Evolutionary conservation across 1,140 invertebrate genomes (phyloP), one percentile per base, ranked within the genome.

Genomic region (Triops longicaudatus): DNA sequence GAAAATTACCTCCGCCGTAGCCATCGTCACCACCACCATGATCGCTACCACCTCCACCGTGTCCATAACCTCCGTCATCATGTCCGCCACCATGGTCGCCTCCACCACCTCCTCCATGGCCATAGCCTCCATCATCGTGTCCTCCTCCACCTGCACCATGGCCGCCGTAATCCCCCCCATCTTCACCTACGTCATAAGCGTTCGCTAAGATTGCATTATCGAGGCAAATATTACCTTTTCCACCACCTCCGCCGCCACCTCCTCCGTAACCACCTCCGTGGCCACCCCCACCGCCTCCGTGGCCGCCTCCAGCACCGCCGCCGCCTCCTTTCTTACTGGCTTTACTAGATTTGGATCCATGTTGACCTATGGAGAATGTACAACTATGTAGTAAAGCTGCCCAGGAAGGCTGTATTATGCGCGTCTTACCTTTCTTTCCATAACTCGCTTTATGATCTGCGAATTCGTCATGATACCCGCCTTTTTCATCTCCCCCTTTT

Each of bases 401-500:
- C 31, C 31, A 37, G 31, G 7, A 4, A 37, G 31, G 7, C 7
- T 37, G 2, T 7, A 37, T 7, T 37, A 37, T 37, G 2, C 2
- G 31, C 31, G 7, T 63, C 50, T 17, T 63, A 63, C 50, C 50
- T 63, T 63, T 63, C 22, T 63, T 63, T 17, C 50, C 50, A 17
- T 22, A 63, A 22, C 50, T 63, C 22, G 50, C 50, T 22, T 63
- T 63, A 0, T 63, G 50, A 63, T 5, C 50, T 6, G 50, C 50
- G 22, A 63, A 63, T 63, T 63, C 50, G 17, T 63, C 50, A 22
- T 63, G 27, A 11, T 22, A 31, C 44, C 28, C 26, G 5, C 73
- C 74, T n/a, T 31, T 77, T 77, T 76, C 42, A 43, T 78, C 74
- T 37, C 76, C 73, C n/a, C 78, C 76, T 77, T 80, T 79, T 14